Conservation (phyloP, 35 echinoderm and acorn worm genomes). For the Ophiothrix spiculata region DNA sequence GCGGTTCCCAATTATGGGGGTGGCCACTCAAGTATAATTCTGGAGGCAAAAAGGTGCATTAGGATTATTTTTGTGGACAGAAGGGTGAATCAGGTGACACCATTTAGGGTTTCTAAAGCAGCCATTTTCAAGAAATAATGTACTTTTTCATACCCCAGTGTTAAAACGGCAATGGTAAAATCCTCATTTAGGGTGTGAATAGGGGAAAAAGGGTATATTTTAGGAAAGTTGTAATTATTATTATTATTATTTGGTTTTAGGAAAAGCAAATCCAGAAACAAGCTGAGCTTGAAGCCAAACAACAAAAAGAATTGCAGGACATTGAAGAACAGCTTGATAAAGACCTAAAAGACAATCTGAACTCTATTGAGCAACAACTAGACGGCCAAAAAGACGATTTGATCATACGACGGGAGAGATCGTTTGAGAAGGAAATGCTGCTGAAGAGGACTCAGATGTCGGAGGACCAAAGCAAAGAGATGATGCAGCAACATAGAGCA, state of each 20-base stretch:
- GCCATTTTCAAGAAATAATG: too few relatives aligned
- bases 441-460: constrained; percentile 78
- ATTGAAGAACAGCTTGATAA: constrained; percentile 37
- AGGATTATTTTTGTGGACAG: too few relatives aligned
- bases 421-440: constrained; percentile 91
- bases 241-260: constrained; percentile 1
- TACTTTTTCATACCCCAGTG: too few relatives aligned
- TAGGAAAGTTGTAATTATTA: not conserved
- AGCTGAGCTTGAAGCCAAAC: constrained; percentile 62
- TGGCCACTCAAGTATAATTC: too few relatives aligned
- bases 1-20: too few relatives aligned
- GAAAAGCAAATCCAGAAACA: constrained; percentile 63
- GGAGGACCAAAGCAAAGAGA: constrained; percentile 63
- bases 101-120: too few relatives aligned
- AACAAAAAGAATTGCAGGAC: constrained; percentile 34
- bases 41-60: too few relatives aligned
- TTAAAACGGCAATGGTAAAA: too few relatives aligned
- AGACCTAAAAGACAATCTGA: constrained; percentile 29
- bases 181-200: too few relatives aligned
- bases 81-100: too few relatives aligned
- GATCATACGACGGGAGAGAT: constrained; percentile 42
- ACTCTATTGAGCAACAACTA: constrained; percentile 40
- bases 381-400: constrained; percentile 74
- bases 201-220: too few relatives aligned
- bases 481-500: constrained; percentile 73